These are phyloP conservation scores for Eupsilia transversa DNA, from an alignment of 2,888 invertebrate genomes.

Conservation along the genomic window DNA sequence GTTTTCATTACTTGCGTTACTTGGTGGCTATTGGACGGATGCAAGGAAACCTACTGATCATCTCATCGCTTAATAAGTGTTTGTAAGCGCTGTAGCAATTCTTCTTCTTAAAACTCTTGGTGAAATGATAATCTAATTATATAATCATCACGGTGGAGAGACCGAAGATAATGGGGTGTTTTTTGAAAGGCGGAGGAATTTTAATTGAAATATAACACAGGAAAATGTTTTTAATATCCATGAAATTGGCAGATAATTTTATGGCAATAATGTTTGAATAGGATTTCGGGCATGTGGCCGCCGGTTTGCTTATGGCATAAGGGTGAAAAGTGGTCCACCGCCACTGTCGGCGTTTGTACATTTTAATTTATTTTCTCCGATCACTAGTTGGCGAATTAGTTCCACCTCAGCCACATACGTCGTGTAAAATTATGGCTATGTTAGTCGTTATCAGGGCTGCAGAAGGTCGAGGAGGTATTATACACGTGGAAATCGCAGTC, in stretches of 20 bases:
- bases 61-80: background rate
- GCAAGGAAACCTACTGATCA: background rate
- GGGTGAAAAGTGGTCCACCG: too few species aligned
- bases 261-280: too few species aligned
- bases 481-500: conserved; percentile 69
- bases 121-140: background rate
- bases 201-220: too few species aligned
- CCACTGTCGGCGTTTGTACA: background rate
- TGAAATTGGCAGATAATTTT: too few species aligned
- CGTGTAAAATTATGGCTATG: conserved; percentile 44
- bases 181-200: too few species aligned
- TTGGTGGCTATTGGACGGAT: background rate
- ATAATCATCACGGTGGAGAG: background rate
- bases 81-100: background rate
- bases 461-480: conserved; percentile 61
- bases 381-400: conserved; percentile 43
- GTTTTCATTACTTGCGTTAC: conserved; percentile 28
- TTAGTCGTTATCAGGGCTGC: conserved; percentile 61
- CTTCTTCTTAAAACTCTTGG: background rate
- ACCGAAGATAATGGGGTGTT: too few species aligned
- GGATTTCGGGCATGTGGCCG: too few species aligned
- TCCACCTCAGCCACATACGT: conserved; percentile 37
- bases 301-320: too few species aligned
- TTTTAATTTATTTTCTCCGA: conserved; percentile 19
- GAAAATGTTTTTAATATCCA: too few species aligned